Evolutionary conservation across 1,140 invertebrate genomes (phyloP), one percentile per base, ranked within the genome.

Genomic region (Eufriesea mexicana): DNA sequence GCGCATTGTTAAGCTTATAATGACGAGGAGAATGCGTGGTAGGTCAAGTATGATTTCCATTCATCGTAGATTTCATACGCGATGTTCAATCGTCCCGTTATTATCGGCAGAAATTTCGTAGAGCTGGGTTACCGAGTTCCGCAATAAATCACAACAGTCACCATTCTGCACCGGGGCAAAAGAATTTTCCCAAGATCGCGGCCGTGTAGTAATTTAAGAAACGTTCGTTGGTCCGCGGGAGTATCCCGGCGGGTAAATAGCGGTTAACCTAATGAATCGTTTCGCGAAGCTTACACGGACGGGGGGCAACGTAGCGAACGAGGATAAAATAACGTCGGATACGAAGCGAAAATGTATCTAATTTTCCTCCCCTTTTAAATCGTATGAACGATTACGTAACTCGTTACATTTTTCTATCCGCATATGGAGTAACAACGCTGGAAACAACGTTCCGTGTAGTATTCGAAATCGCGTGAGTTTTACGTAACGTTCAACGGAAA

Each of bases 1-100:
- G 80, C 54, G 74, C 64, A 83, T 83, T 83, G 80, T 77, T 67
- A 77, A 77, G 49, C 57, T 62, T 71, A 70, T 78, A 82, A 82
- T 62, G 75, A 78, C 57, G 67, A 71, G 75, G 55, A 83, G 47
- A 57, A 42, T 25, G 42, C 51, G 49, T 49, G 72, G 61, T 62
- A 62, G 45, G 54, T 66, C 51, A 54, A 68, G 72, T 35, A 70
- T 16, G 28, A 82, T 82, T 82, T 82, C 80, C 64, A 82, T 82
- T 82, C 59, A 42, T 18, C 51, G 73, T 61, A 55, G 72, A 82
- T 67, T 80, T 76, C 72, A 23, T 49, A 51, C 54, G 51, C 45
- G 16, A 49, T 62, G 28, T 35, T 20, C 45, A 28, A 68, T 62
- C 59, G 59, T 68, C 25, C 51, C 61, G 45, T 54, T 68, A 45